Percentiles rank a stretch among this genome's conserved stretches.
phyloP scores from a whole-genome alignment of 1,140 invertebrate species.

The Drosophila trapezifrons region DNA sequence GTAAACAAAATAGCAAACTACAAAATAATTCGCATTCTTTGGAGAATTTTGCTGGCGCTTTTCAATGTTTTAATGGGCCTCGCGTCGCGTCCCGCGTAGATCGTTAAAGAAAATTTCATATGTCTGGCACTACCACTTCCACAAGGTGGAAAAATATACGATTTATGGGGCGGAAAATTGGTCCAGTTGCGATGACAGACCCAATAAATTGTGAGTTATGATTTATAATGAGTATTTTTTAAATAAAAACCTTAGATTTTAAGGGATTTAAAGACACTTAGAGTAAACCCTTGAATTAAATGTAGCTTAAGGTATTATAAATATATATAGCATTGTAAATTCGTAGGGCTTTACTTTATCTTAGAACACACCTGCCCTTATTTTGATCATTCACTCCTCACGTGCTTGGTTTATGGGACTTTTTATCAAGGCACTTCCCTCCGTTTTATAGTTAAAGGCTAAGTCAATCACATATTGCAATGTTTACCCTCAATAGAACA shows the following conservation, averaged over 20 bases:
- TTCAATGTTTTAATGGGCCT: slow-evolving; percentile 25
- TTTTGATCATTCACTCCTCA: not conserved
- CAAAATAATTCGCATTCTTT: slow-evolving; percentile 61
- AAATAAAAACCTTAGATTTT: not conserved
- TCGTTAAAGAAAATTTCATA: slow-evolving; percentile 28
- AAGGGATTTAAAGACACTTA: not conserved
- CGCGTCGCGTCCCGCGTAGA: slow-evolving; percentile 18
- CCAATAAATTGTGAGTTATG: not conserved
- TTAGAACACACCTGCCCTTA: not conserved
- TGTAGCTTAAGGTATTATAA: not conserved
- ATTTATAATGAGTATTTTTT: not conserved
- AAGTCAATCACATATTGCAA: not conserved
- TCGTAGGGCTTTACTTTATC: not conserved
- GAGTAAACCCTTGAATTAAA: not conserved
- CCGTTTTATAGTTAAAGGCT: not conserved
- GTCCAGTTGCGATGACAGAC: not conserved
- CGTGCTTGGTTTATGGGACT: not conserved
- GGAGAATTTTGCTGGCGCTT: slow-evolving; percentile 25
- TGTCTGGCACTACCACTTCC: slow-evolving; percentile 13
- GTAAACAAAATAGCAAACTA: slow-evolving; percentile 68
- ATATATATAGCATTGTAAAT: not conserved
- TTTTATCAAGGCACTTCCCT: not conserved
- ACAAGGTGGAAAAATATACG: slow-evolving; percentile 7
- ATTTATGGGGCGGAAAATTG: slow-evolving; percentile 9
- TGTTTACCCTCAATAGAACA: no score